Evolutionary conservation across 2,113 vertebrate species (phyloP).

Genomic region (Oryzias woworae): DNA sequence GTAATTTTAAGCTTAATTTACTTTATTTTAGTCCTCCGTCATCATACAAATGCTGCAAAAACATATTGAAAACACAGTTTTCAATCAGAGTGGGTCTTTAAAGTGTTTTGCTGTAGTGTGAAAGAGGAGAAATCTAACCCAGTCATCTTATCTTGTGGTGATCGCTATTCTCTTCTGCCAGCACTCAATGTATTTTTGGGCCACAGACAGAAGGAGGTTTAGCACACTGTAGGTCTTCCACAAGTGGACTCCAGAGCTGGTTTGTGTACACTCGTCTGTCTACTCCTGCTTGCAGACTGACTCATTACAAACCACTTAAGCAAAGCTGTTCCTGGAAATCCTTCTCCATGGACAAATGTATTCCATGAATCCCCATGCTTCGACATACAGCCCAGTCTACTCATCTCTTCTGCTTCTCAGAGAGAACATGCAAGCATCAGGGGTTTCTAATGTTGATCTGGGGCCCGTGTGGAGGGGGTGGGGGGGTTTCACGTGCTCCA

Average conservation of each 20-base stretch:
- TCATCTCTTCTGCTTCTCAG: slow-evolving; percentile 25
- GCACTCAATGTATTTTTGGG: slow-evolving; percentile 54
- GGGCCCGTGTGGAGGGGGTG: slow-evolving; percentile 42
- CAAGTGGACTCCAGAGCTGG: slow-evolving; percentile 20
- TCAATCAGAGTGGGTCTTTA: not conserved
- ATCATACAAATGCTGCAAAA: no score
- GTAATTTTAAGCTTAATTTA: no score
- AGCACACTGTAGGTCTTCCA: slow-evolving; percentile 30
- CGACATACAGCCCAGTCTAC: slow-evolving; percentile 6
- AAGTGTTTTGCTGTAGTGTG: not conserved
- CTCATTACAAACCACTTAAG: slow-evolving; percentile 40
- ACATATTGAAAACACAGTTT: no score
- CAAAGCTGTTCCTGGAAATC: slow-evolving; percentile 65
- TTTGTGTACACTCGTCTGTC: slow-evolving; percentile 30
- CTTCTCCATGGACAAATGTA: slow-evolving; percentile 30
- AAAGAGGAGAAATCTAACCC: slow-evolving; percentile 1
- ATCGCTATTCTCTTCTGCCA: slow-evolving; percentile 36
- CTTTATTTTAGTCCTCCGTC: no score
- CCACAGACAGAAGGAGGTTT: slow-evolving; percentile 46
- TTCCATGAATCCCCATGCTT: slow-evolving; percentile 53
- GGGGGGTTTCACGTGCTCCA: slow-evolving; percentile 44
- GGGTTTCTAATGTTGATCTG: slow-evolving; percentile 40
- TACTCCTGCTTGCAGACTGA: slow-evolving; percentile 18
- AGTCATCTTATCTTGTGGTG: slow-evolving; percentile 6
- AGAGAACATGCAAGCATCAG: slow-evolving; percentile 28